These are phyloP conservation scores for Toxonevra muliebris DNA, from an alignment of 2,888 invertebrate genomes.

Conservation along the genomic window DNA sequence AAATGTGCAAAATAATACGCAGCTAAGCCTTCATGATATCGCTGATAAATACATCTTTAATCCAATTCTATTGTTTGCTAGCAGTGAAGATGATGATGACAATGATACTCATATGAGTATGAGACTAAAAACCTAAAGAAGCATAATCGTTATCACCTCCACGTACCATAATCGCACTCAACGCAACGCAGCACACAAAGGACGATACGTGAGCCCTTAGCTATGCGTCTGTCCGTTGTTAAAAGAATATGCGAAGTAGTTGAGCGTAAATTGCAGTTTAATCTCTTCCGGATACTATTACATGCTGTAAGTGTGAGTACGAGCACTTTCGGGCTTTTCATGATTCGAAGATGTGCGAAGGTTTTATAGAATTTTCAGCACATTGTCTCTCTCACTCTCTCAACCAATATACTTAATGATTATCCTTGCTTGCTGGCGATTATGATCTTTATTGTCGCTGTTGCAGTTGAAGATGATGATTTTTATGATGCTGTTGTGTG, in stretches of 20 bases:
- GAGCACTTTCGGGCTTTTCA: conserved; percentile 21
- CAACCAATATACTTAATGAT: too few relatives aligned
- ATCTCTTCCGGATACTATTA: conserved; percentile 55
- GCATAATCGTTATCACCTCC: conserved; percentile 48
- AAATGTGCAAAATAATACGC: conserved; percentile 24
- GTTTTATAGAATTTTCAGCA: conserved; percentile 29
- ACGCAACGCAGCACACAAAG: not conserved
- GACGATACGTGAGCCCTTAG: not conserved
- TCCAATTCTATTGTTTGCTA: conserved; percentile 53
- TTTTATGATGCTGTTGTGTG: conserved; percentile 43
- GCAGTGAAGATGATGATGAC: not conserved
- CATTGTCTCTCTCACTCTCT: conserved; percentile 2
- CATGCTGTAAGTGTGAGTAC: not conserved
- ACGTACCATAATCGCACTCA: conserved; percentile 38
- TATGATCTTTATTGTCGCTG: too few relatives aligned
- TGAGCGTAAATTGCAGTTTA: conserved; percentile 35
- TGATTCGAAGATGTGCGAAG: too few relatives aligned
- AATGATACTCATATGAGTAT: not conserved
- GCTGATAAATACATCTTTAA: conserved; percentile 40
- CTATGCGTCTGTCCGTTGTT: not conserved
- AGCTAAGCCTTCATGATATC: not conserved
- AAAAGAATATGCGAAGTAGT: conserved; percentile 9
- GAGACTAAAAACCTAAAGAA: conserved; percentile 40
- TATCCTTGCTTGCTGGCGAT: too few relatives aligned
- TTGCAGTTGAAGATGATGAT: conserved; percentile 1